Conservation (phyloP, 2,113 vertebrate genomes). For the Pygoscelis adeliae region DNA sequence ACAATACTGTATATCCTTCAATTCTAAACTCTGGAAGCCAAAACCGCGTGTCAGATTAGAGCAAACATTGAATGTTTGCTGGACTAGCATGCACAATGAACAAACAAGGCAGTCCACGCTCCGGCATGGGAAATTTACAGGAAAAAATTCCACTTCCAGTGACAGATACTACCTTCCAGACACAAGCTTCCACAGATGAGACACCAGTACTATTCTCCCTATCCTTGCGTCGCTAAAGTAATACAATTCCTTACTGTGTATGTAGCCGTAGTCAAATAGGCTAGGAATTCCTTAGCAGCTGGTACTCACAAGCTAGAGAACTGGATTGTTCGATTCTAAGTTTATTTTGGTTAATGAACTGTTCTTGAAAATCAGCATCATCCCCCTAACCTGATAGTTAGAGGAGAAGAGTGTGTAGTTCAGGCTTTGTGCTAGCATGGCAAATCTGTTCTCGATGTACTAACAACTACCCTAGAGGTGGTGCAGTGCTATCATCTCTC, state of each 20-base stretch:
- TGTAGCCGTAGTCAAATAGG: background rate
- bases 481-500: background rate
- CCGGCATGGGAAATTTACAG: background rate
- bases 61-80: background rate
- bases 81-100: background rate
- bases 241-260: background rate
- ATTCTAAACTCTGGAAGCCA: background rate
- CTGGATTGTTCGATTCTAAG: background rate
- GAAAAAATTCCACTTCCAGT: background rate
- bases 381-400: background rate
- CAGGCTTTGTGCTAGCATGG: background rate
- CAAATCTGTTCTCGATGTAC: background rate
- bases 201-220: background rate
- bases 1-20: background rate
- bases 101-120: background rate
- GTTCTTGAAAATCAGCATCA: background rate
- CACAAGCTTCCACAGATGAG: background rate
- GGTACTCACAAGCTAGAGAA: background rate
- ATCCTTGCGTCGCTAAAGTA: background rate
- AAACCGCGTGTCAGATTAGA: fast-evolving
- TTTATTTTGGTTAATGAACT: background rate
- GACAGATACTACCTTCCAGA: background rate
- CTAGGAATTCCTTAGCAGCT: background rate
- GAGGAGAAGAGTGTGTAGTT: background rate
- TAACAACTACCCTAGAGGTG: background rate